Conservation (phyloP, 2,113 vertebrate species). For the Capreolus pygargus region DNA sequence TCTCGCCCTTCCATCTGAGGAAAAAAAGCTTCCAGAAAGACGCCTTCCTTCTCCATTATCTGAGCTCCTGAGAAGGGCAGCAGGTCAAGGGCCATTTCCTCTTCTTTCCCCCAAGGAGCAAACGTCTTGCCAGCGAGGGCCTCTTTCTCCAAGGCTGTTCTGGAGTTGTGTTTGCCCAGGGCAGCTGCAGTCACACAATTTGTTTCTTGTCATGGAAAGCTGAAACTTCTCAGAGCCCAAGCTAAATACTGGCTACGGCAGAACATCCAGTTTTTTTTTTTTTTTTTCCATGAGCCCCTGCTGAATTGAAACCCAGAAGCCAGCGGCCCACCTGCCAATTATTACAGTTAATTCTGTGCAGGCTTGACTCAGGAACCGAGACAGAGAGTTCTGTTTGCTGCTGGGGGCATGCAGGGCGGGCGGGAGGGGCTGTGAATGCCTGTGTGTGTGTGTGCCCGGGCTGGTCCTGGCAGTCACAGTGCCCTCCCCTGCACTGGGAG, state of each 20-base stretch:
- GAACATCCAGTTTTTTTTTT: background rate
- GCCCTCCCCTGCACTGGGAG: background rate
- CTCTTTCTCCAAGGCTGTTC: background rate
- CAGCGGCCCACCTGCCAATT: conserved; percentile 69
- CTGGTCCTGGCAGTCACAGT: background rate
- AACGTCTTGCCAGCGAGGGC: background rate
- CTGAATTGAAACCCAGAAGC: conserved; percentile 47
- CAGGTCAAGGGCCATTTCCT: background rate
- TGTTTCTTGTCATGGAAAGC: conserved; percentile 33
- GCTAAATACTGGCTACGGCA: background rate
- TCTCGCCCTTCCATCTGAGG: background rate
- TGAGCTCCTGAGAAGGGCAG: background rate
- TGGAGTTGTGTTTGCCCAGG: background rate
- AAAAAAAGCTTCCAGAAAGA: background rate
- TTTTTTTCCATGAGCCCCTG: background rate
- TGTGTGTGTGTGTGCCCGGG: background rate
- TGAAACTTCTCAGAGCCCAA: conserved; percentile 10
- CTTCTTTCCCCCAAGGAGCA: background rate
- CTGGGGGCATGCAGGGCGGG: background rate
- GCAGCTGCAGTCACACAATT: conserved; percentile 4
- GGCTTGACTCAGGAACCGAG: background rate
- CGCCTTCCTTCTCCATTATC: background rate
- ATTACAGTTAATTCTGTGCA: conserved; percentile 63
- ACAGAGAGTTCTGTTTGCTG: conserved; percentile 55
- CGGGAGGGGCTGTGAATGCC: background rate